A percentile compares a stretch with the other conserved stretches of the same genome.
These are phyloP conservation scores for Leucoraja erinaceus DNA, from an alignment of 2,113 vertebrate genomes.

Conservation along the genomic window DNA sequence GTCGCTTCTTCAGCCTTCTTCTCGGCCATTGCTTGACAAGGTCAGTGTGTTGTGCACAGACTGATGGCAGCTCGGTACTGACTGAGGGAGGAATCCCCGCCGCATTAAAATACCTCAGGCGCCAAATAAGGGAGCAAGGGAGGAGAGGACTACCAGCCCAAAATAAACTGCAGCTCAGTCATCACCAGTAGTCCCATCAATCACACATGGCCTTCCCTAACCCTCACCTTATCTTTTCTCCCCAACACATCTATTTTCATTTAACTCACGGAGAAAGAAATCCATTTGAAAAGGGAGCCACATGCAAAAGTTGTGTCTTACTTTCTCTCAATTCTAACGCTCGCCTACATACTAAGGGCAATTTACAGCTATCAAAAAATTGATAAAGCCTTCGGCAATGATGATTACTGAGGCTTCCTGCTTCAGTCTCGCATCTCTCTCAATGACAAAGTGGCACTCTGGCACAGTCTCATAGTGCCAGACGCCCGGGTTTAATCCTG, in stretches of 20 bases:
- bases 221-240: neutral
- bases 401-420: no score
- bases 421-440: no score
- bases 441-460: no score
- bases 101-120: neutral
- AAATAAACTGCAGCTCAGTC: neutral
- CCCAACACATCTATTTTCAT: neutral
- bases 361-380: no score
- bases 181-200: neutral
- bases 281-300: neutral
- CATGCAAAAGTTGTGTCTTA: neutral
- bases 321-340: no score
- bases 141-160: neutral
- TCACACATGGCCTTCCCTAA: neutral
- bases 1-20: neutral
- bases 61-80: neutral
- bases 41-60: neutral
- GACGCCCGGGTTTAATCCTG: no score
- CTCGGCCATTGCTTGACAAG: neutral
- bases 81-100: neutral
- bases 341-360: no score
- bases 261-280: neutral
- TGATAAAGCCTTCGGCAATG: no score
- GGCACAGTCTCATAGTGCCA: no score
- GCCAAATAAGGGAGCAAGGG: constrained; percentile 29